phyloP scores from a whole-genome alignment of 53 echinoderm and acorn worm genomes.

The Crossaster papposus region DNA sequence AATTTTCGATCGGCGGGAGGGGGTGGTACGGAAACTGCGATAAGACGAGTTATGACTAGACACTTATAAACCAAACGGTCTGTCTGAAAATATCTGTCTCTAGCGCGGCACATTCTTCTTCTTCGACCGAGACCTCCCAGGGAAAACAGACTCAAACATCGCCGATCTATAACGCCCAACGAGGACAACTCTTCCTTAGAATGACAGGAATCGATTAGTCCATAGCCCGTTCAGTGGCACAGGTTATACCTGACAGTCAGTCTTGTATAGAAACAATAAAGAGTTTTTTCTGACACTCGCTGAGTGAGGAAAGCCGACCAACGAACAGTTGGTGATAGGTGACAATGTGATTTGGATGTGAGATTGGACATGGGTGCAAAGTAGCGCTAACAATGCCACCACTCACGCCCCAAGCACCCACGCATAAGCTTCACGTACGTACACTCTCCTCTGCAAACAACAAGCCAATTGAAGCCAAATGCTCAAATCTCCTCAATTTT shows the following conservation, averaged over 20 bases:
- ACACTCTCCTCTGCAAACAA: not conserved
- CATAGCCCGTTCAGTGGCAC: not conserved
- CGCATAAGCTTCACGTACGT: not conserved
- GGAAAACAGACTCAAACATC: constrained; percentile 5
- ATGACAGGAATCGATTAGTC: not conserved
- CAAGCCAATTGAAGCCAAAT: not conserved
- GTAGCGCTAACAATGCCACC: too few relatives aligned
- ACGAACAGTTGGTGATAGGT: too few relatives aligned
- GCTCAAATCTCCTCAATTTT: not conserved
- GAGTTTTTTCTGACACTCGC: not conserved
- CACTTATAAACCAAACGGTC: not conserved
- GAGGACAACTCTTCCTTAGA: not conserved
- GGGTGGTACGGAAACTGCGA: too few relatives aligned
- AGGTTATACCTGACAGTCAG: not conserved
- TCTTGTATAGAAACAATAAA: not conserved
- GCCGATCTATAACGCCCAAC: not conserved
- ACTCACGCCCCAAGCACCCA: not conserved
- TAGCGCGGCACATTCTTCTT: not conserved
- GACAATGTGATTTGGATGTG: too few relatives aligned
- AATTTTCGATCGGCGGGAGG: too few relatives aligned
- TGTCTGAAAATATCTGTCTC: not conserved
- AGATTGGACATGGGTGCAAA: too few relatives aligned
- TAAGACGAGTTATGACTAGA: not conserved
- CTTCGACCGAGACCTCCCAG: not conserved
- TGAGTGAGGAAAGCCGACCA: not conserved